phyloP scores from a whole-genome alignment of 2,113 vertebrate genomes.

The Paracyprichromis sp. region DNA sequence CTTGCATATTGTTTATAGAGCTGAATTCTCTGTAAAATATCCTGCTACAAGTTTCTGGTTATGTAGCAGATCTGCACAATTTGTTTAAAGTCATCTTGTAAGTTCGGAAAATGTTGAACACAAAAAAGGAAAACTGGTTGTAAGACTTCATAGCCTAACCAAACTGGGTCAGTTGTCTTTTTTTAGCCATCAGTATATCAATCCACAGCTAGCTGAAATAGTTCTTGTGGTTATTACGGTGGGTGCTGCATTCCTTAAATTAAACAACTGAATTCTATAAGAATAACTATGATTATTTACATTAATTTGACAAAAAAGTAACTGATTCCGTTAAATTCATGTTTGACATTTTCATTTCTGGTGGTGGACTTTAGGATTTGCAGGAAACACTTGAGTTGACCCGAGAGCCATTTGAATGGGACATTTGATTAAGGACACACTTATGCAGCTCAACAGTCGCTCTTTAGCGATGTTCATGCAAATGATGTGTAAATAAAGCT shows the following conservation, averaged over 20 bases:
- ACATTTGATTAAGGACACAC: not conserved
- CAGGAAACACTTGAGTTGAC: not conserved
- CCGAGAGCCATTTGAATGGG: not conserved
- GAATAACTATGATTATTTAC: not conserved
- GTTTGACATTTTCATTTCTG: not conserved
- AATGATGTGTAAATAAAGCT: not conserved
- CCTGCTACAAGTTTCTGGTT: accelerated
- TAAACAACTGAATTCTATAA: not conserved
- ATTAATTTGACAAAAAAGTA: not conserved
- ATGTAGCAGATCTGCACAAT: not conserved
- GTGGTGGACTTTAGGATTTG: not conserved
- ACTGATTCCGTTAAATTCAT: accelerated
- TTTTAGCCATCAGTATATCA: not conserved
- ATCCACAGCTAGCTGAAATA: not conserved
- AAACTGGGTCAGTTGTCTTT: not conserved
- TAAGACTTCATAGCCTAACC: not conserved
- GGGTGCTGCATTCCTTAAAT: not conserved
- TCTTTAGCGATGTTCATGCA: not conserved
- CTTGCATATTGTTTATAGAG: not conserved
- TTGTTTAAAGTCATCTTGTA: not conserved
- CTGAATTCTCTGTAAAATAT: not conserved
- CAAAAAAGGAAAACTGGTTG: not conserved
- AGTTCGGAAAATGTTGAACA: not conserved
- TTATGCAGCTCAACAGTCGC: not conserved
- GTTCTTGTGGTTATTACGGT: accelerated